Evolutionary conservation across 2,888 invertebrate species (phyloP), one percentile per base, ranked within the genome.

Genomic region (Hanleya hanleyi): DNA sequence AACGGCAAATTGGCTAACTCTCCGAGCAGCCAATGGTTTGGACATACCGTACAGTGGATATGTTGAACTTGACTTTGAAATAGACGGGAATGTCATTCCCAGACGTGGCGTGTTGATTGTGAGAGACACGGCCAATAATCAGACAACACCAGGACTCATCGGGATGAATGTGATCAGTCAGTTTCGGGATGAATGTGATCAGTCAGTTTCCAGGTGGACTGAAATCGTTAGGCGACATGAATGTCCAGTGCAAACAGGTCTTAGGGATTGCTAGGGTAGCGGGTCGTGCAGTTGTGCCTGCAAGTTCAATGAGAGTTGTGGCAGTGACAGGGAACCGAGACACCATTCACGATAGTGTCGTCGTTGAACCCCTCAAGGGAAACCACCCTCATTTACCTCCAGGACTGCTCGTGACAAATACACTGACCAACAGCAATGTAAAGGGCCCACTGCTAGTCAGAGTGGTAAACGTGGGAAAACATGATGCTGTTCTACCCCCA

Each of bases 11-110:
- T 57, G 57, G 57, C 26, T 57, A 15, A 35, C 65, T 1, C 57
- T 35, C 6, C 47, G 38, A 61, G 70, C 67, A 37, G 69, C 69
- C 29, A 71, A 71, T 65, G 69, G 75, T 38, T 22, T 64, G 64
- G 37, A 22, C 29, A 68, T 75, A 26, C 75, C 71, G 15, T 75
- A 71, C 49, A 49, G 68, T 22, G 75, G 75, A 47, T 75, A 75
- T 51, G 33, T 75, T n/a, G 71, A 75, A 71, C 57, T 69, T 22
- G 75, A 71, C 67, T 51, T 75, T 38, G 62, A 57, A 7, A 29
- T 57, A 15, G 32, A 57, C 29, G 7, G 57, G 32, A 22, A 29
- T 57, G 29, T 57, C 9, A 57, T 57, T 57, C 57, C 57, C 15
- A 22, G 29, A 12, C 57, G 57, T 51, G 51, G 51, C 7, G 26